Conservation (phyloP, 2,888 invertebrate genomes). For the Sphinx pinastri region DNA sequence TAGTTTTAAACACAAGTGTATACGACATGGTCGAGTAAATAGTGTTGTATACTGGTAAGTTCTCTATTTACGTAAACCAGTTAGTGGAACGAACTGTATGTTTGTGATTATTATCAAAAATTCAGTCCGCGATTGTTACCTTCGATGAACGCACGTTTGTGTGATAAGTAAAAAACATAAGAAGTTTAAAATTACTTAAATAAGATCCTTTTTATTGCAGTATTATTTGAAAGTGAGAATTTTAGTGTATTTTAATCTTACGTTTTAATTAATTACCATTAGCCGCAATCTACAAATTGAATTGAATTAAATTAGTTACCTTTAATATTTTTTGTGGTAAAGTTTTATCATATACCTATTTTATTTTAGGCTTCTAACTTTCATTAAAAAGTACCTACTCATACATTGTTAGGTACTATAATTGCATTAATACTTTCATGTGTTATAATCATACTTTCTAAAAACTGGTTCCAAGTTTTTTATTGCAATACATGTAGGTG, state of each 20-base stretch:
- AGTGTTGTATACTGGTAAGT: neutral
- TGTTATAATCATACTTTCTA: conserved; percentile 3
- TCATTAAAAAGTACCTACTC: neutral
- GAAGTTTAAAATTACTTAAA: neutral
- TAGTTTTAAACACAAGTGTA: neutral
- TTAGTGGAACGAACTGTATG: neutral
- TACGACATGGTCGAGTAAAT: neutral
- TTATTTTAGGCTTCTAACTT: neutral
- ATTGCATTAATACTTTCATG: neutral
- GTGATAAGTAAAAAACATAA: neutral
- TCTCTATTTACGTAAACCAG: neutral
- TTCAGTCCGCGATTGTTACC: neutral
- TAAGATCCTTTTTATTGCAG: neutral
- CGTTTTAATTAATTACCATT: too few species aligned
- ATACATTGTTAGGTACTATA: neutral
- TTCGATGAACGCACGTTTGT: neutral
- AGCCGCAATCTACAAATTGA: too few species aligned
- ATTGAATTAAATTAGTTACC: too few species aligned
- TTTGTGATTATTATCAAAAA: neutral
- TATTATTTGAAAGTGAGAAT: neutral
- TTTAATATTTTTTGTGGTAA: too few species aligned
- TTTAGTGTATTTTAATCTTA: too few species aligned
- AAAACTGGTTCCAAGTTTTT: too few species aligned
- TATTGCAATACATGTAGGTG: neutral
- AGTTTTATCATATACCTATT: neutral